Evolutionary conservation across 1,140 invertebrate genomes (phyloP).

Genomic region (Calosoma granatense): DNA sequence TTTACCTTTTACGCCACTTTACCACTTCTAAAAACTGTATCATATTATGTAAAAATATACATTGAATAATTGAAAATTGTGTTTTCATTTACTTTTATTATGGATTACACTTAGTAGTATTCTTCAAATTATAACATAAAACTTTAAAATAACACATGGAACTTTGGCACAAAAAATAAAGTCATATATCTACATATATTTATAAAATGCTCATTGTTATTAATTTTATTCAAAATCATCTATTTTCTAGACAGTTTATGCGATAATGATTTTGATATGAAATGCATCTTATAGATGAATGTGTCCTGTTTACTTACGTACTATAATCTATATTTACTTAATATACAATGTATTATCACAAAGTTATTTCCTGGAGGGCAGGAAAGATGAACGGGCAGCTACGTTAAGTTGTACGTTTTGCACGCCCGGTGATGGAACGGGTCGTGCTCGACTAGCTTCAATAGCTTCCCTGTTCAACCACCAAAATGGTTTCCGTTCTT

Average conservation of each 20-base stretch:
- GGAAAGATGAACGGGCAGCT: not conserved
- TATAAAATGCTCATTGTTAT: too few species aligned
- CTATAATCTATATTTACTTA: too few species aligned
- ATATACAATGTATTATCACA: not conserved
- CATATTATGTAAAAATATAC: slow-evolving; percentile 6
- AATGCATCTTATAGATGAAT: too few species aligned
- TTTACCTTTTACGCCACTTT: not conserved
- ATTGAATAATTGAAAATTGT: not conserved
- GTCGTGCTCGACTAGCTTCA: not conserved
- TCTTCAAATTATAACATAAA: too few species aligned
- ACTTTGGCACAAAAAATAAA: too few species aligned
- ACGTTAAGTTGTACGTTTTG: not conserved
- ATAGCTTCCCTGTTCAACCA: not conserved
- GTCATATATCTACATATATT: too few species aligned
- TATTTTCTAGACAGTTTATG: too few species aligned
- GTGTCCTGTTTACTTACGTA: too few species aligned
- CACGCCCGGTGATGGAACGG: not conserved
- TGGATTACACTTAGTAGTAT: too few species aligned
- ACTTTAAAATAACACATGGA: too few species aligned
- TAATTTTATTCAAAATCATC: too few species aligned
- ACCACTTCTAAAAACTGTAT: not conserved
- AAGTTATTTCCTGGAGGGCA: not conserved
- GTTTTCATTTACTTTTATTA: not conserved
- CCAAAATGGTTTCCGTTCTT: not conserved
- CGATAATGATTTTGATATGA: too few species aligned